A percentile compares a stretch with the other conserved stretches of the same genome.
phyloP scores from a whole-genome alignment of 2,113 vertebrate genomes.

The Tylochromis polylepis region DNA sequence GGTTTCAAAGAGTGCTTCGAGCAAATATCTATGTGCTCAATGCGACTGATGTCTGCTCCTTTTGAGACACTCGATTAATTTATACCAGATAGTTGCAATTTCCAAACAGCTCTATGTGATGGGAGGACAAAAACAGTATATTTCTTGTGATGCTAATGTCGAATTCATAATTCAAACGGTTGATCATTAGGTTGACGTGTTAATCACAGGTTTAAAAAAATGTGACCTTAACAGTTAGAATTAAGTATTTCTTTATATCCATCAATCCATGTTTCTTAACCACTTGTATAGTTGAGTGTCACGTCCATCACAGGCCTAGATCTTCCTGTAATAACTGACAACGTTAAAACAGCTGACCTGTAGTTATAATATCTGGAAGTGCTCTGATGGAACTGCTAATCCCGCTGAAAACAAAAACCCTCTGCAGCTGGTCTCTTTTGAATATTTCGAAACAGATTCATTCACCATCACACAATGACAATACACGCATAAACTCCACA shows the following conservation, averaged over 20 bases:
- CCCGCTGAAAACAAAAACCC: background rate
- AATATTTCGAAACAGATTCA: background rate
- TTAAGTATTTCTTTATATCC: background rate
- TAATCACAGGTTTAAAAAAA: background rate
- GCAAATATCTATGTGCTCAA: constrained; percentile 25
- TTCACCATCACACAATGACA: background rate
- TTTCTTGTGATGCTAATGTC: background rate
- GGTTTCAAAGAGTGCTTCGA: constrained; percentile 17
- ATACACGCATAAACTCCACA: background rate
- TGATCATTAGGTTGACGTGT: background rate
- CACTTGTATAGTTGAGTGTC: background rate
- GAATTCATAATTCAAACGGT: background rate
- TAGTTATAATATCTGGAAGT: fast-evolving
- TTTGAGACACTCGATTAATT: background rate
- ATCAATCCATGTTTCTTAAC: fast-evolving
- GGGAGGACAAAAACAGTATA: background rate
- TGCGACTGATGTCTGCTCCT: constrained; percentile 13
- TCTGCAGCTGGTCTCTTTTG: background rate
- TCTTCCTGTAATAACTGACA: background rate
- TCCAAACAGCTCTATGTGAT: too few species aligned
- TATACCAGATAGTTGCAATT: background rate
- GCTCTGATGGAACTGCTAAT: background rate
- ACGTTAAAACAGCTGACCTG: background rate
- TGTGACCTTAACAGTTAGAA: background rate
- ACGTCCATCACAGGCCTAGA: background rate